Base-by-base conservation (phyloP, 2,888 invertebrate species). In the Uropetala carovei region DNA sequence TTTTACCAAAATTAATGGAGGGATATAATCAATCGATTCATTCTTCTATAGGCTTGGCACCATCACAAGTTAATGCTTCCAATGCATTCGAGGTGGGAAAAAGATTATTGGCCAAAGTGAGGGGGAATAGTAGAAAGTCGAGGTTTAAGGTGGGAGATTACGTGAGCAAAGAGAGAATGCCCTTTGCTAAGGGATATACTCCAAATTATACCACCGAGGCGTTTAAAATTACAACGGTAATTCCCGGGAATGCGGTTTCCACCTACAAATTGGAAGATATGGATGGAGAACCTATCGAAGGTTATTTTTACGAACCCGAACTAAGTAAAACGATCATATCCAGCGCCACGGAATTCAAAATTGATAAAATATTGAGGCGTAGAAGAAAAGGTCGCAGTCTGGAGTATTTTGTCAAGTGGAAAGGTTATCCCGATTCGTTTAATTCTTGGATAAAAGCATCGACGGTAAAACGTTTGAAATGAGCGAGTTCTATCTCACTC, bases 21-120 rank as follows among this genome's bases (percentile, higher is more conserved):
- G 92, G 93, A 3, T 94, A 94, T 92, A 94, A 94, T n/a, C 93
- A 93, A 93, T 56, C 60, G 94, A 0, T 86, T 0, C 94, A 94
- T 92, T 59, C 18, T 30, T n/a, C 86, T 8, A 92, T 91, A 0
- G 57, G 82, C 9, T 57, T 92, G 43, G 30, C 91, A 16, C 93
- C 93, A 7, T 18, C 59, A 0, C 91, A 91, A 9, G 92, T 93
- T 14, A 93, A 57, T 8, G 75, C 91, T 2, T 60, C 60, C 3
- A 93, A 93, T 59, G 82, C 83, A 18, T 75, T 27, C n/a, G 10
- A 56, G 43, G 86, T 92, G 9, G 10, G 5, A 5, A 43, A 43
- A 43, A 1, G 43, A 43, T 5, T 43, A 5, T 1, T 43, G 3
- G 43, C 1, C 43, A 43, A 1, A 43, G 43, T 4, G 60, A 60